Percentiles rank a stretch among this genome's conserved stretches.
These are phyloP conservation scores for Spinus pinus DNA, from an alignment of 2,797 vertebrate genomes.

Conservation along the genomic window DNA sequence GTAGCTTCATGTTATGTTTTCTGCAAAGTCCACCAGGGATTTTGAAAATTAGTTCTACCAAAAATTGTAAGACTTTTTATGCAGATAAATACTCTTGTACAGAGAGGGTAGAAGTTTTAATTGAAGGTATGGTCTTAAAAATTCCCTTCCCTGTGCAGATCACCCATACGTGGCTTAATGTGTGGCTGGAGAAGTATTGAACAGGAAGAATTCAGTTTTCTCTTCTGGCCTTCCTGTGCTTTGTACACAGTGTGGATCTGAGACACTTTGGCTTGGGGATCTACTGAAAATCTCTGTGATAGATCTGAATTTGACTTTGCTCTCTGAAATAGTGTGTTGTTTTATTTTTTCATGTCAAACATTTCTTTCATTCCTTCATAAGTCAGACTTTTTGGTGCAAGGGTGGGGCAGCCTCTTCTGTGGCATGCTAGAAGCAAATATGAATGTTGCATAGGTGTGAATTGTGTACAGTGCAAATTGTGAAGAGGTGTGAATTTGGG, in stretches of 20 bases:
- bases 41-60: background rate
- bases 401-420: background rate
- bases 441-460: background rate
- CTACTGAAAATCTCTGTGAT: background rate
- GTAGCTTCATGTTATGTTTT: background rate
- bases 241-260: background rate
- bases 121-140: background rate
- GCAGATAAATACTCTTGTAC: background rate
- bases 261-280: background rate
- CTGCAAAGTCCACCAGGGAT: background rate
- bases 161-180: background rate
- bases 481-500: background rate
- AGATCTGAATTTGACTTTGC: background rate
- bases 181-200: background rate
- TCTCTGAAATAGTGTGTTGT: background rate
- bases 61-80: background rate
- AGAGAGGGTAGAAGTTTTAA: background rate
- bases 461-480: rapidly evolving
- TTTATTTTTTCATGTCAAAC: background rate
- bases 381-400: background rate
- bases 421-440: background rate
- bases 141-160: background rate
- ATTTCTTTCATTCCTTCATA: background rate
- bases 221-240: background rate
- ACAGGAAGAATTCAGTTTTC: background rate